Base-by-base conservation (phyloP, 2,113 vertebrate genomes). In the Cyanistes caeruleus region DNA sequence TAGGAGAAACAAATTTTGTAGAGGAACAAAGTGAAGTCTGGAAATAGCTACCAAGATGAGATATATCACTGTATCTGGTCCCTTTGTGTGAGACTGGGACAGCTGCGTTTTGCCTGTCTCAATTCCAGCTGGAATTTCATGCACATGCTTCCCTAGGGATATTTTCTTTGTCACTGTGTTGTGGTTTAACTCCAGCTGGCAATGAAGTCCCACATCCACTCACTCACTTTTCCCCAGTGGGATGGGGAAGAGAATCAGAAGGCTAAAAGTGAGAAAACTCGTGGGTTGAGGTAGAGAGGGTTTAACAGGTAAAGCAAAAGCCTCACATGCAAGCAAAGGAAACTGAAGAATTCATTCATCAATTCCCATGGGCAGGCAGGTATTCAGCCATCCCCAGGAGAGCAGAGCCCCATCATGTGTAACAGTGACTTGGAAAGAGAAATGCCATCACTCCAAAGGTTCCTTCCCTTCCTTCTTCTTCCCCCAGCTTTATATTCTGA, bases 91-190 rank as follows among this genome's bases (percentile, higher is more conserved):
- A 69, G 72, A 24, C 60, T 77, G 58, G 31, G 48, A 80, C 52
- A 75, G 80, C 73, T 95, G 80, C 39, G 28, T 89, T 86, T 92
- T 67, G 41, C 30, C 30, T 93, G 33, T 82, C 70, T 90, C 39
- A 19, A 14, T 73, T 84, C 83, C 52, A 37, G 48, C 52, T 94
- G 93, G 72, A 89, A 87, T 70, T 84, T 95, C 64, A 86, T 58
- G 41, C 52, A 69, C 27, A 59, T 35, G 30, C 44, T 82, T 89
- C 73, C 76, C 73, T 33, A 56, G 65, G 69, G 84, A 70, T 89
- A 64, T 90, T 89, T 86, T 75, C 74, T 90, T 89, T 74, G 41
- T 80, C 60, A 24, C 37, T 87, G 13, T 69, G 28, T 28, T 37
- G 31, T 37, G 49, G 15, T 70, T 77, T 70, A 49, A 49, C 56